phyloP scores from a whole-genome alignment of 2,888 invertebrate genomes.

The Priocnemis perturbator region DNA sequence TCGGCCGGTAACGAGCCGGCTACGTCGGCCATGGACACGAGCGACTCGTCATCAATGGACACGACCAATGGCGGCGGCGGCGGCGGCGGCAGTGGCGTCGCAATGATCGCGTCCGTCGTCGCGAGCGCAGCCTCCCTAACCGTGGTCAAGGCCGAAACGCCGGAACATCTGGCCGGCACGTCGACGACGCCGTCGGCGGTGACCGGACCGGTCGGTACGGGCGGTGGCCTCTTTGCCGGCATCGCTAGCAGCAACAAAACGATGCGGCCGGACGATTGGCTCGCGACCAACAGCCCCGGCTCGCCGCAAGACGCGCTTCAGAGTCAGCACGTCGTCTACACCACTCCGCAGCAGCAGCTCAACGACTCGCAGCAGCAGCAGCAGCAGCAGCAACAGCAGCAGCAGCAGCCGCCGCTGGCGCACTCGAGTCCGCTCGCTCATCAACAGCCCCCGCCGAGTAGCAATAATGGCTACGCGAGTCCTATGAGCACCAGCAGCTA shows the following conservation, averaged over 20 bases:
- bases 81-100: slow-evolving; percentile 34
- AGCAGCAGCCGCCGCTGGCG: slow-evolving; percentile 60
- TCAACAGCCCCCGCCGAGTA: slow-evolving; percentile 62
- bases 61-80: slow-evolving; percentile 51
- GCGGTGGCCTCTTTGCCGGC: slow-evolving; percentile 72
- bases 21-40: slow-evolving; percentile 60
- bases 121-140: slow-evolving; percentile 52
- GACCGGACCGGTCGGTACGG: slow-evolving; percentile 60
- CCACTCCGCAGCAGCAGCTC: slow-evolving; percentile 70
- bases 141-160: slow-evolving; percentile 75
- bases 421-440: slow-evolving; percentile 58
- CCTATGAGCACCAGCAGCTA: slow-evolving; percentile 92
- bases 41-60: slow-evolving; percentile 67
- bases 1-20: slow-evolving; percentile 67
- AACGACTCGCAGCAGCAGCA: slow-evolving; percentile 48
- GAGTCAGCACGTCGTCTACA: slow-evolving; percentile 79
- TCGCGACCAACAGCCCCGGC: slow-evolving; percentile 79
- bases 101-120: slow-evolving; percentile 18
- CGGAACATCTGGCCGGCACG: slow-evolving; percentile 74
- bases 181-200: slow-evolving; percentile 72
- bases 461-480: slow-evolving; percentile 89
- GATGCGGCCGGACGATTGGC: slow-evolving; percentile 80
- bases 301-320: slow-evolving; percentile 75
- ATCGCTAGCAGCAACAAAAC: slow-evolving; percentile 76
- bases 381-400: slow-evolving; percentile 55